A percentile compares a stretch with the other conserved stretches of the same genome.
Conservation (phyloP, 2,888 invertebrate genomes). For the Ametastegia equiseti region DNA sequence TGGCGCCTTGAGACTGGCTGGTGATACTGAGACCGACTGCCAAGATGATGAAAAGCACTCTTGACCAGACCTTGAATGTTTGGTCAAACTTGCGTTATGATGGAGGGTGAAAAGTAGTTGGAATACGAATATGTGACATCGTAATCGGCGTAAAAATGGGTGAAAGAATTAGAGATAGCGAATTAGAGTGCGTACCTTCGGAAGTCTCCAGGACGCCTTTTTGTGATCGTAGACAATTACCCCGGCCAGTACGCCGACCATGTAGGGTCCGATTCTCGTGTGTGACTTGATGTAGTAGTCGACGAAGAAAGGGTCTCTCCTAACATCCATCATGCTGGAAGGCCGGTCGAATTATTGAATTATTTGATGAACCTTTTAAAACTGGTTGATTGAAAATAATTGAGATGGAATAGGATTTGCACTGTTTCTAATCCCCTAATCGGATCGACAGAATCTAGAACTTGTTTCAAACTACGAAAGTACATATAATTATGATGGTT, state of each 20-base stretch:
- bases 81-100: neutral
- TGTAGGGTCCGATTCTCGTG: slow-evolving; percentile 61
- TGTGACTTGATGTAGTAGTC: slow-evolving; percentile 62
- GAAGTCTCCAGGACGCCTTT: slow-evolving; percentile 59
- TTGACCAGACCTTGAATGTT: slow-evolving; percentile 56
- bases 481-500: too few species aligned
- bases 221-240: slow-evolving; percentile 62
- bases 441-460: too few species aligned
- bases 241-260: slow-evolving; percentile 63
- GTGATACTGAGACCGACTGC: slow-evolving; percentile 56
- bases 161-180: too few species aligned
- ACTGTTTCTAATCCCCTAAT: neutral
- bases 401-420: neutral
- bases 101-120: too few species aligned
- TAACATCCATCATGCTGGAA: slow-evolving; percentile 54
- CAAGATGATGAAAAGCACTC: slow-evolving; percentile 58
- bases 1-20: slow-evolving; percentile 56
- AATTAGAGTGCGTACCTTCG: slow-evolving; percentile 58
- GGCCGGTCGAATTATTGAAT: neutral
- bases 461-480: too few species aligned
- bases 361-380: neutral
- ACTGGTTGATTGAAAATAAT: neutral
- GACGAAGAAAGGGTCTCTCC: slow-evolving; percentile 58
- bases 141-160: too few species aligned
- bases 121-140: too few species aligned